Conservation (phyloP, 2,888 invertebrate species). For the Celastrina argiolus region DNA sequence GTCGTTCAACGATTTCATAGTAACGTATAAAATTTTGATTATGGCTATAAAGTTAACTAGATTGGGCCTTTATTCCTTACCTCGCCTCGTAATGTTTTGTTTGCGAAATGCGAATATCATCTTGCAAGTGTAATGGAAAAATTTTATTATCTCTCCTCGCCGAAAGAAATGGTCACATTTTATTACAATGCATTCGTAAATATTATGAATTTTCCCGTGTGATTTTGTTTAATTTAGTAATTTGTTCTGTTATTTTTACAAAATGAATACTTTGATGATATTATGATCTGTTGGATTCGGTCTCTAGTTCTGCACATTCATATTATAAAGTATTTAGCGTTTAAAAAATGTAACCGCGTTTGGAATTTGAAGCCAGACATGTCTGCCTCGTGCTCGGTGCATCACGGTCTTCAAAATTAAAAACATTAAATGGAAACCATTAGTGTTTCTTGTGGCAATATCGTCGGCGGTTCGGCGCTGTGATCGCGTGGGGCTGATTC, state of each 20-base stretch:
- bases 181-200: constrained; percentile 9
- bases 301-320: not conserved
- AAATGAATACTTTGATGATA: not conserved
- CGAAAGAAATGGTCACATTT: constrained; percentile 1
- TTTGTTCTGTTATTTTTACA: not conserved
- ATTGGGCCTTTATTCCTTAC: not conserved
- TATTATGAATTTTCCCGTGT: not conserved
- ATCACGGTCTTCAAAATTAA: not conserved
- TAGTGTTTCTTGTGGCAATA: constrained; percentile 7
- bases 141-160: not conserved
- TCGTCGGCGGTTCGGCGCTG: not conserved
- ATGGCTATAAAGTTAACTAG: not conserved
- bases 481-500: constrained; percentile 17
- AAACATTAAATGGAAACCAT: constrained; percentile 19
- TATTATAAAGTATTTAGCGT: not conserved
- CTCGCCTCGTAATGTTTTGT: constrained; percentile 1
- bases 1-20: not conserved
- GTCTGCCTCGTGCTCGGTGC: not conserved
- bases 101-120: constrained; percentile 11
- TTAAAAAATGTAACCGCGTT: not conserved
- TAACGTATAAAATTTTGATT: constrained; percentile 4
- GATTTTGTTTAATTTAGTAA: not conserved
- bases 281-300: not conserved
- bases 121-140: constrained; percentile 6
- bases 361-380: not conserved